These are phyloP conservation scores for Gasteruption jaculator DNA, from an alignment of 2,888 invertebrate species.

Conservation along the genomic window DNA sequence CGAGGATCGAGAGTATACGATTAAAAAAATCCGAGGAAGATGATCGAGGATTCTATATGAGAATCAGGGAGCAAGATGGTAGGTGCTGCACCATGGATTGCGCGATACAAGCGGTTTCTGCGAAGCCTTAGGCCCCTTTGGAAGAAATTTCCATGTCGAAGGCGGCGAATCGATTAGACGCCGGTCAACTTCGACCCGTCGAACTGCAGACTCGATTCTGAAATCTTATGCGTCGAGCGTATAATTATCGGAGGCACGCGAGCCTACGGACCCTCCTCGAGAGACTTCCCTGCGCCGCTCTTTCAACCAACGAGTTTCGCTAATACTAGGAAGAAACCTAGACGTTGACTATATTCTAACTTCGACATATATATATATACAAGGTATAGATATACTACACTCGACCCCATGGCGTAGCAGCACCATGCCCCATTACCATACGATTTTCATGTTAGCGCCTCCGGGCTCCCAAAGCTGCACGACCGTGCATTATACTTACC, in stretches of 20 bases:
- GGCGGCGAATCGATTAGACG: slow-evolving; percentile 48
- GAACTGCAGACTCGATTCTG: slow-evolving; percentile 44
- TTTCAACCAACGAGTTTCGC: slow-evolving; percentile 16
- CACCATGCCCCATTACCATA: slow-evolving; percentile 44
- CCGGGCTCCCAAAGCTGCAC: slow-evolving; percentile 43
- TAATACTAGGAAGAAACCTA: slow-evolving; percentile 36
- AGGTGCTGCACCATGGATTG: no score
- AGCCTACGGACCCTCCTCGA: slow-evolving; percentile 38
- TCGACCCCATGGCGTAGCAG: slow-evolving; percentile 31
- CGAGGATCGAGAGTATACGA: no score
- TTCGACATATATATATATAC: no score
- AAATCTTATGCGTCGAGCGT: slow-evolving; percentile 43
- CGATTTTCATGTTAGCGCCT: slow-evolving; percentile 48
- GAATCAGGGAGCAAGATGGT: no score
- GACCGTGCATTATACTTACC: slow-evolving; percentile 44
- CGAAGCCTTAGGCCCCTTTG: slow-evolving; percentile 28
- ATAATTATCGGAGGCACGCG: slow-evolving; percentile 49
- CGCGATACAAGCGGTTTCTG: slow-evolving; percentile 19
- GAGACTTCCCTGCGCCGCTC: slow-evolving; percentile 21
- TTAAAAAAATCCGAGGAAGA: no score
- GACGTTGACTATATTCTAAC: slow-evolving; percentile 29
- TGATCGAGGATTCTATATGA: no score
- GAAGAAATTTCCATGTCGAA: slow-evolving; percentile 46
- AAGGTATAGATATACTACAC: no score
- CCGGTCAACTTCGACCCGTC: slow-evolving; percentile 49